Percentiles rank a stretch among this genome's conserved stretches.
These are phyloP conservation scores for Tetramorium parvispinum DNA, from an alignment of 1,140 invertebrate species.

Conservation along the genomic window DNA sequence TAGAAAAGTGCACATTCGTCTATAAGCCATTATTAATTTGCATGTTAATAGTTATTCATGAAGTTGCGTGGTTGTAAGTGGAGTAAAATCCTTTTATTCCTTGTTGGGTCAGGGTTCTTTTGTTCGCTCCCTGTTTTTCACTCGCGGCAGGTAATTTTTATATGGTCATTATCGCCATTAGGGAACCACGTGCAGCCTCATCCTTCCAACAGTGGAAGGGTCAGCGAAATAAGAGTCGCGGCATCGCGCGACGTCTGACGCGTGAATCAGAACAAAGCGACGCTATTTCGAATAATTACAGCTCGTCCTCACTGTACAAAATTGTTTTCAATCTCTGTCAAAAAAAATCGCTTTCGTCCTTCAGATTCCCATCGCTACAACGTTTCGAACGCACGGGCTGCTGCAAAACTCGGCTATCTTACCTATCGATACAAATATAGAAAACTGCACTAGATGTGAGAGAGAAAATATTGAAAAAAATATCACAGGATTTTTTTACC, in stretches of 20 bases:
- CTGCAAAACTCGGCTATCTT: neutral
- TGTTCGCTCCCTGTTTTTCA: slow-evolving; percentile 6
- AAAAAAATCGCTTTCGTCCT: slow-evolving; percentile 6
- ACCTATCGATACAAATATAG: neutral
- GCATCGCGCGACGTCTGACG: slow-evolving; percentile 21
- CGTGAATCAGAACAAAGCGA: slow-evolving; percentile 74
- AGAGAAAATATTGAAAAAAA: slow-evolving; percentile 39
- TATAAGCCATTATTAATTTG: slow-evolving; percentile 3
- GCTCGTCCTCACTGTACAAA: slow-evolving; percentile 30
- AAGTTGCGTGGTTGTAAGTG: neutral
- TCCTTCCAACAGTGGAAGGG: neutral
- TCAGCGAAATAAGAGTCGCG: slow-evolving; percentile 13
- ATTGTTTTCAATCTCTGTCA: slow-evolving; percentile 3
- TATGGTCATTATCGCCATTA: slow-evolving; percentile 30
- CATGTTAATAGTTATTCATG: neutral
- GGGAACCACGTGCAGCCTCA: neutral
- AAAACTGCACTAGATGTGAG: neutral
- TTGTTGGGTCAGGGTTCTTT: neutral
- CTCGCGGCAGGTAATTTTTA: slow-evolving; percentile 23
- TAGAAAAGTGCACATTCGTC: neutral
- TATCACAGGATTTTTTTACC: neutral
- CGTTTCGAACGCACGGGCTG: neutral
- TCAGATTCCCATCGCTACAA: neutral
- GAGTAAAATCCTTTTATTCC: neutral
- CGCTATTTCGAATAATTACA: slow-evolving; percentile 78